Conservation (phyloP, 1,140 invertebrate species). For the Trissolcus basalis region DNA sequence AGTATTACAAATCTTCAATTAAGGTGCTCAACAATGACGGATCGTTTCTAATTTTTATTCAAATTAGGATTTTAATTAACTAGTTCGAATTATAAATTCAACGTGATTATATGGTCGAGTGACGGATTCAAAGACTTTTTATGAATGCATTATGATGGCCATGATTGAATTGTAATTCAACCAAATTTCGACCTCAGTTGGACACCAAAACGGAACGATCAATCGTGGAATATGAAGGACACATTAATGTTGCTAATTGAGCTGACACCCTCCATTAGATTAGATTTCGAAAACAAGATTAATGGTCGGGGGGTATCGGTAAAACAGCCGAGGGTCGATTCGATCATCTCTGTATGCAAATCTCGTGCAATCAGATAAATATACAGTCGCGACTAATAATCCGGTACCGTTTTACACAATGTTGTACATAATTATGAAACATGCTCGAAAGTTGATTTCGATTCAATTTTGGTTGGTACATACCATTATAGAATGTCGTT, state of each 20-base stretch:
- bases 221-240: constrained; percentile 31
- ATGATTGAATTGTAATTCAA: no score
- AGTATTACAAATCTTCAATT: no score
- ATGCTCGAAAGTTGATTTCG: no score
- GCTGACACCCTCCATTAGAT: constrained; percentile 43
- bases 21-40: no score
- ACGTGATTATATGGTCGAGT: no score
- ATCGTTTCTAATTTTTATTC: no score
- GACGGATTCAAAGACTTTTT: no score
- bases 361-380: constrained; percentile 28
- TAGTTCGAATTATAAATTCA: no score
- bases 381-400: constrained; percentile 31
- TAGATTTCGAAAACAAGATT: constrained; percentile 56
- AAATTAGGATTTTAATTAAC: no score
- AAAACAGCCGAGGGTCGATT: constrained; percentile 44
- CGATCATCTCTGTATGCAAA: constrained; percentile 49
- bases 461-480: no score
- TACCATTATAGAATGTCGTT: constrained; percentile 7
- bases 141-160: no score
- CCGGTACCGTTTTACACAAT: constrained; percentile 23
- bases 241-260: constrained; percentile 57
- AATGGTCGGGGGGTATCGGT: constrained; percentile 47
- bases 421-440: constrained; percentile 37
- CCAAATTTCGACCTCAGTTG: no score
- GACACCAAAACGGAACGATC: neutral